Evolutionary conservation across 2,113 vertebrate genomes (phyloP).

Genomic region (Tringa solitaria): DNA sequence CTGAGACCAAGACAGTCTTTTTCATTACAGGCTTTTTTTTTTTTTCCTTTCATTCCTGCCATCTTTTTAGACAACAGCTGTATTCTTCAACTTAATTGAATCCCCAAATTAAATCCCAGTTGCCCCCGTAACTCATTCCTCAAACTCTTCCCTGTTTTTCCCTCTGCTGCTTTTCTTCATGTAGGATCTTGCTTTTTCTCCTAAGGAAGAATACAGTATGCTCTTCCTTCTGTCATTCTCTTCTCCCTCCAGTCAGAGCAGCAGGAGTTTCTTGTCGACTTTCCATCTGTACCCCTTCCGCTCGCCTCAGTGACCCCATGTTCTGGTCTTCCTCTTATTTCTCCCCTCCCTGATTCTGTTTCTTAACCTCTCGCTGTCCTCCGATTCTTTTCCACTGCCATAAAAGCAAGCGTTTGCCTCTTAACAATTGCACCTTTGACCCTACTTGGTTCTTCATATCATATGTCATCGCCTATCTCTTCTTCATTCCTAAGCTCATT

Average conservation of each 20-base stretch:
- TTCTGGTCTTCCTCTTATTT: conserved; percentile 26
- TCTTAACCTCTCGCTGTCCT: conserved; percentile 29
- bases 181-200: neutral
- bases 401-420: conserved; percentile 30
- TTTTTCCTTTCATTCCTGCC: neutral
- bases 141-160: neutral
- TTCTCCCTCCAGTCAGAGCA: neutral
- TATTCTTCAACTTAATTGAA: conserved; percentile 33
- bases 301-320: conserved; percentile 16
- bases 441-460: conserved; percentile 23
- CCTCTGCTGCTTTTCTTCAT: neutral
- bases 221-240: neutral
- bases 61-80: conserved; percentile 31
- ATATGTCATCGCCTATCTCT: conserved; percentile 49
- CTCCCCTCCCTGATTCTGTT: conserved; percentile 6
- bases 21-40: neutral
- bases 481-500: conserved; percentile 39
- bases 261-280: conserved; percentile 47
- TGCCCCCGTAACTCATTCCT: neutral
- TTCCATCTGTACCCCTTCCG: conserved; percentile 19
- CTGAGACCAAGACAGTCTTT: neutral
- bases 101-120: conserved; percentile 35
- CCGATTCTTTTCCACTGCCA: conserved; percentile 41
- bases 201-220: neutral
- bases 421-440: conserved; percentile 45